Evolutionary conservation across 2,113 vertebrate species (phyloP).

Genomic region (Anas platyrhynchos): DNA sequence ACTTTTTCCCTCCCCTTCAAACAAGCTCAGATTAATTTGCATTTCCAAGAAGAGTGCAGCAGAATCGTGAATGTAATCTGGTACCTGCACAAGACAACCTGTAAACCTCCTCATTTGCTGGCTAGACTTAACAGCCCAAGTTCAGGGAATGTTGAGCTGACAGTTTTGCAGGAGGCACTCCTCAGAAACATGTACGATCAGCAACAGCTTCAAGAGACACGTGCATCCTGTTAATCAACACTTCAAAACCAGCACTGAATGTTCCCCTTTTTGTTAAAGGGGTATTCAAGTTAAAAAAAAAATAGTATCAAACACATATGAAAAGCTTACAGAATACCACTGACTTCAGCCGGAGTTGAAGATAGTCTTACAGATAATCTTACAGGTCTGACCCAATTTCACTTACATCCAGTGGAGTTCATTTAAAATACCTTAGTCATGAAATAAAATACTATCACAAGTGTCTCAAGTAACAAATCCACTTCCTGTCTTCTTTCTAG

Average conservation of each 20-base stretch:
- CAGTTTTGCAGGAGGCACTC: neutral
- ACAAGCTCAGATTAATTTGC: neutral
- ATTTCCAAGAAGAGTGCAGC: neutral
- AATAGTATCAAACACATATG: neutral
- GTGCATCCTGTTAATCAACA: neutral
- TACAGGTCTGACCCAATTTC: neutral
- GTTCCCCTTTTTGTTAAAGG: neutral
- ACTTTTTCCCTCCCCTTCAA: neutral
- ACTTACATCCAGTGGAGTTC: neutral
- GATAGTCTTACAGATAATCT: neutral
- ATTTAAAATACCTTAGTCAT: neutral
- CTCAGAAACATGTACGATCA: neutral
- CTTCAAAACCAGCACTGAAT: neutral
- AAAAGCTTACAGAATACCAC: neutral
- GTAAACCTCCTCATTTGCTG: neutral
- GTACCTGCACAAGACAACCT: neutral
- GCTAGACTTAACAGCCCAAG: neutral
- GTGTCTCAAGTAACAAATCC: neutral
- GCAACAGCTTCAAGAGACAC: neutral
- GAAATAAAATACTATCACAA: neutral
- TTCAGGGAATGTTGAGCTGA: neutral
- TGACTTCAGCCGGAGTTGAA: neutral
- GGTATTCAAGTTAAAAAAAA: neutral
- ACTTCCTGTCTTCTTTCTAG: neutral
- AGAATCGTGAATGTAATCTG: neutral